phyloP scores from a whole-genome alignment of 1,140 invertebrate species.

The Drosophila triauraria region DNA sequence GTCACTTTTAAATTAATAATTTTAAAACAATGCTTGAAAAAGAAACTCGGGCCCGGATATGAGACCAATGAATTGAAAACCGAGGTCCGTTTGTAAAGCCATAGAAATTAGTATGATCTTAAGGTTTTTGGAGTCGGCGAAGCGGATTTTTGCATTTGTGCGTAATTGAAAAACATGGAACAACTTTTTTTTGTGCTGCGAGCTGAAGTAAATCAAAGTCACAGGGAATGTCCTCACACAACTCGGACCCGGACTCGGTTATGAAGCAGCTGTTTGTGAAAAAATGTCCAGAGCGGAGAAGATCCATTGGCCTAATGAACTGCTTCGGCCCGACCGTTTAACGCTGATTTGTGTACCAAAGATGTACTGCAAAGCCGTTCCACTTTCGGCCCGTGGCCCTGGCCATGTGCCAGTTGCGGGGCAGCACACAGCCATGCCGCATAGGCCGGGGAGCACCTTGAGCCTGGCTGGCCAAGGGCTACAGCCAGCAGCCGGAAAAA shows the following conservation, averaged over 20 bases:
- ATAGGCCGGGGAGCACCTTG: constrained; percentile 71
- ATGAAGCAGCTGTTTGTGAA: constrained; percentile 39
- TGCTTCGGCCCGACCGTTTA: constrained; percentile 55
- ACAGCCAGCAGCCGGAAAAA: constrained; percentile 29
- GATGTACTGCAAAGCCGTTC: constrained; percentile 58
- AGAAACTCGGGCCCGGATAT: too few relatives aligned
- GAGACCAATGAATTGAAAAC: too few relatives aligned
- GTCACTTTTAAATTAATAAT: too few relatives aligned
- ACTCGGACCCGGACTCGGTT: constrained; percentile 10
- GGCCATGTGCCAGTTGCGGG: constrained; percentile 63
- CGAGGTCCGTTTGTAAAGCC: too few relatives aligned
- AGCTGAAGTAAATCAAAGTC: background rate
- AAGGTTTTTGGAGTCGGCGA: too few relatives aligned
- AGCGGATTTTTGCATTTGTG: too few relatives aligned
- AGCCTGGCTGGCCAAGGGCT: constrained; percentile 52
- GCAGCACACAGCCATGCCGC: constrained; percentile 34
- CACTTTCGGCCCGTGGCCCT: constrained; percentile 46
- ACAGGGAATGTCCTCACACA: background rate
- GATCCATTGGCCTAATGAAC: constrained; percentile 59
- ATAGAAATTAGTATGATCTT: too few relatives aligned
- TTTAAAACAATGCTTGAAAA: too few relatives aligned
- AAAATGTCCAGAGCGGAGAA: constrained; percentile 18
- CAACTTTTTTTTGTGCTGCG: too few relatives aligned
- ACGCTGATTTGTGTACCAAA: constrained; percentile 71
- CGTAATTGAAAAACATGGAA: too few relatives aligned